phyloP scores from a whole-genome alignment of 2,888 invertebrate genomes.

The Microplitis deprimator region DNA sequence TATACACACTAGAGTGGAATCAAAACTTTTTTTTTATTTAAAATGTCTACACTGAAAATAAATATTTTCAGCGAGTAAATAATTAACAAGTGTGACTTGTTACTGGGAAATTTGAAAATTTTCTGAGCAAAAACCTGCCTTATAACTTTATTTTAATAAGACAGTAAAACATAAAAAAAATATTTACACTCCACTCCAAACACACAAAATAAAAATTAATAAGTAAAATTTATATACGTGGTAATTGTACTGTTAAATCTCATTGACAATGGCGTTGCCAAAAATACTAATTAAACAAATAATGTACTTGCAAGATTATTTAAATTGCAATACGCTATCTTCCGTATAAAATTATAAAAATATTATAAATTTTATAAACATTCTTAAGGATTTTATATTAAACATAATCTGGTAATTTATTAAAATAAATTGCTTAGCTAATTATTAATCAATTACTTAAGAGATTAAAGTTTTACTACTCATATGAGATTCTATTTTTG shows the following conservation, averaged over 20 bases:
- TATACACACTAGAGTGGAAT: too few species aligned
- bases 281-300: slow-evolving; percentile 23
- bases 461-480: neutral
- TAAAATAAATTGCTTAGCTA: slow-evolving; percentile 7
- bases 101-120: too few species aligned
- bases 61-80: too few species aligned
- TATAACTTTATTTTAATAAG: too few species aligned
- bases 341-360: slow-evolving; percentile 53
- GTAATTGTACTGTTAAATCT: slow-evolving; percentile 46
- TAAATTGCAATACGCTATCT: slow-evolving; percentile 29
- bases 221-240: slow-evolving; percentile 15
- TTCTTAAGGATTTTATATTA: slow-evolving; percentile 11
- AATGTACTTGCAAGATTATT: neutral
- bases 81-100: too few species aligned
- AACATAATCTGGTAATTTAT: slow-evolving; percentile 9
- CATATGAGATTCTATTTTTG: neutral
- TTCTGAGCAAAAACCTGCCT: too few species aligned
- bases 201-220: slow-evolving; percentile 18
- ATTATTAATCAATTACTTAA: neutral
- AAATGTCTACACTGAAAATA: too few species aligned
- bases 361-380: slow-evolving; percentile 29
- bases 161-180: neutral
- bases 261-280: slow-evolving; percentile 24
- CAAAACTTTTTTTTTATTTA: too few species aligned
- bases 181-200: neutral